Base-by-base conservation (phyloP, 1,140 invertebrate genomes). In the Drosophila rhopaloa region DNA sequence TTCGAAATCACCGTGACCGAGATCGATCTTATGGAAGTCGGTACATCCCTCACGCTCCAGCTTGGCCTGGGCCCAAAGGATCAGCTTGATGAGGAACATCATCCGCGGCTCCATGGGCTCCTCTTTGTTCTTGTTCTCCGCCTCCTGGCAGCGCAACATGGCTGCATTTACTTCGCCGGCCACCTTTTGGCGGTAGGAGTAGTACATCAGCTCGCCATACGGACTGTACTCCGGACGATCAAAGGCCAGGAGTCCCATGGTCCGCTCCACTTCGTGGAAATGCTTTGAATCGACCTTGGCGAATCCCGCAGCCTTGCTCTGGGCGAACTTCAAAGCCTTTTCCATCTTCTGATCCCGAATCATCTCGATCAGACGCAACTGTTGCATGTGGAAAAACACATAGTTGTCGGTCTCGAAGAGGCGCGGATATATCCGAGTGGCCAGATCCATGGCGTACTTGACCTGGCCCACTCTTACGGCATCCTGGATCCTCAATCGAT, bases 191-290 rank as follows among this genome's bases (percentile, higher is more conserved):
- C 35, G 94, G 91, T 98, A 97, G 19, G 97, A 96, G 2, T 96
- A 95, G 77, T 97, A 95, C 14, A 99, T 93, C 10, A 99, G 93
- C 93, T 99, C 98, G 37, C 97, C 96, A 93, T 99, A 99, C 1
- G 98, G 98, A 72, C 97, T 98, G 43, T 95, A 95, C 75, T 97
- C 95, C 3, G 98, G 98, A 79, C 99, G 97, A 57, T 99, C 98
- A 93, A 99, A 99, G 9, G 98, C 98, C n/a, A 99, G 93, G 6
- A 99, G 93, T 0, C 98, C 98, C 43, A 99, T 93, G 0, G 98
- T 99, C 63, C 98, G 93, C 81, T 97, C 96, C 19, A 97, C 82
- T 93, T 97, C 96, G 1, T 19, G 37, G 7, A 11, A 44, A 4
- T 27, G 37, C 2, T 47, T 37, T 0, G 55, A 27, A 9, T 55